Conservation (phyloP, 1,140 invertebrate species). For the Orussus abietinus region DNA sequence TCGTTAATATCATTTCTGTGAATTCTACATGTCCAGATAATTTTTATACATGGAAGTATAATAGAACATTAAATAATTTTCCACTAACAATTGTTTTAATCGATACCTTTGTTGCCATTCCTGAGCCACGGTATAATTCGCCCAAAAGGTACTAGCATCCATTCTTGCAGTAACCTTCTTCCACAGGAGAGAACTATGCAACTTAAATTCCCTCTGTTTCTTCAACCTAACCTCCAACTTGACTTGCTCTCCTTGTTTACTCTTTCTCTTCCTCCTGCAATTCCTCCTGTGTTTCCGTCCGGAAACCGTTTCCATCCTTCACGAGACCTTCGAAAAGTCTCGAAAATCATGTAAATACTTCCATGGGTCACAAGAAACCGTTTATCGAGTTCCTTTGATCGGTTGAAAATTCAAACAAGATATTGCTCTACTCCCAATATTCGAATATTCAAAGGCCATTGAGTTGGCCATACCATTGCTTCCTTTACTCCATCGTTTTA, state of each 20-base stretch:
- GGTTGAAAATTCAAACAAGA: no score
- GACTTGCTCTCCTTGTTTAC: conserved; percentile 22
- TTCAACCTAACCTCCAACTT: conserved; percentile 36
- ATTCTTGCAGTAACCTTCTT: conserved; percentile 20
- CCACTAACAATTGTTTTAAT: conserved; percentile 3
- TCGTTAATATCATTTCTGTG: not conserved
- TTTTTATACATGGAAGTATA: not conserved
- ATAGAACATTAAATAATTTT: not conserved
- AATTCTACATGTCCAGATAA: conserved; percentile 1
- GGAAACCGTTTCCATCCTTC: conserved; percentile 33
- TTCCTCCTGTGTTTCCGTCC: conserved; percentile 26
- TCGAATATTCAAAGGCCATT: no score
- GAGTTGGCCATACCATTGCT: no score
- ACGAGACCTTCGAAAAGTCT: not conserved
- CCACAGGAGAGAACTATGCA: conserved; percentile 5
- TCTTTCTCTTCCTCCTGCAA: conserved; percentile 27
- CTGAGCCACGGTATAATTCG: conserved; percentile 42
- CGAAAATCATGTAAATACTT: no score
- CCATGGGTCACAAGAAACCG: no score
- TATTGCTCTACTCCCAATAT: no score
- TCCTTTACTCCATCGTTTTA: no score
- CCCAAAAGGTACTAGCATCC: conserved; percentile 44
- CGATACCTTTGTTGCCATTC: conserved; percentile 45
- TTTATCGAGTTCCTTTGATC: no score
- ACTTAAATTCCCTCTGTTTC: conserved; percentile 20